A percentile compares a stretch with the other conserved stretches of the same genome.
Evolutionary conservation across 2,797 vertebrate genomes (phyloP).

Genomic region (Falco naumanni): DNA sequence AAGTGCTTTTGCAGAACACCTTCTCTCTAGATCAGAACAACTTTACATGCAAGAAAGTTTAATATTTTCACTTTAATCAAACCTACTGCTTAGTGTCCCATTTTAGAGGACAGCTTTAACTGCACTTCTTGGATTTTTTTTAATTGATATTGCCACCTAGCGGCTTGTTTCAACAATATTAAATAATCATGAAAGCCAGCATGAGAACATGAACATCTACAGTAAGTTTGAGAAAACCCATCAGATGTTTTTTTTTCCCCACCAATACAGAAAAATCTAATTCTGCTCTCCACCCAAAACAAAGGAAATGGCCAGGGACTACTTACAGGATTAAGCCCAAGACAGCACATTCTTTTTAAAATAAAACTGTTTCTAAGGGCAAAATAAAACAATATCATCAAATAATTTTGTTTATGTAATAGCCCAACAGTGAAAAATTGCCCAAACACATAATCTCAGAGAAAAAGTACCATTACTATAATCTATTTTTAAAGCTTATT

Average conservation of each 20-base stretch:
- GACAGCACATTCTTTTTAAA: neutral
- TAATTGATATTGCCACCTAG: slow-evolving; percentile 68
- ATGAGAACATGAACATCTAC: neutral
- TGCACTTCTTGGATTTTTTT: neutral
- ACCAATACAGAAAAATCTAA: neutral
- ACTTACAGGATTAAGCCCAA: neutral
- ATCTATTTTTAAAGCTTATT: neutral
- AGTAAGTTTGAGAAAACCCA: neutral
- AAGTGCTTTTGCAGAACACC: neutral
- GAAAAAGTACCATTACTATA: neutral
- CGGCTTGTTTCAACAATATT: neutral
- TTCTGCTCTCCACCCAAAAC: neutral
- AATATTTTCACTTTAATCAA: neutral
- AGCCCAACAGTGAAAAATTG: neutral
- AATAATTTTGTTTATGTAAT: neutral
- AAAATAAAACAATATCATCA: neutral
- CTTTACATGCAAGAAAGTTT: neutral
- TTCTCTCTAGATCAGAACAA: neutral
- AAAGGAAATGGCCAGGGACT: neutral
- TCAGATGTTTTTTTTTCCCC: neutral
- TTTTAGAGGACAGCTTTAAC: neutral
- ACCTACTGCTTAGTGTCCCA: neutral
- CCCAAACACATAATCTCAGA: neutral
- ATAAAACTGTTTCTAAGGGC: neutral
- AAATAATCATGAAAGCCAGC: neutral